Base-by-base conservation (phyloP, 1,140 invertebrate species). In the Drosophila lowei region DNA sequence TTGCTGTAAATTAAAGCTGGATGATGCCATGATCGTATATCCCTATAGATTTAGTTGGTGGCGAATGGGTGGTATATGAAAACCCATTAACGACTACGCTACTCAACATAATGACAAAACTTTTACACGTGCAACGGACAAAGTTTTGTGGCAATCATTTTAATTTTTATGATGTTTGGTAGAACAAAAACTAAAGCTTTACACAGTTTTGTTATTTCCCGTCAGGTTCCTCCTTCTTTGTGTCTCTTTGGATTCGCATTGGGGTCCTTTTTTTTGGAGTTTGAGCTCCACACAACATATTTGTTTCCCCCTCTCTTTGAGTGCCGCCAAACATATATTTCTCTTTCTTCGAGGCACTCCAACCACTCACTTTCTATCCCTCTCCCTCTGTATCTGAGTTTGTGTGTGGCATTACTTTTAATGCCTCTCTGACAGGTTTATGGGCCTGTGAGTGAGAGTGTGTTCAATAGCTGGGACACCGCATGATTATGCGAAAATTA, bases 401-500 rank as follows among this genome's bases (percentile, higher is more conserved):
- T 64, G 44, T 66, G 77, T 61, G 77, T 50, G 77, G 80, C 70
- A 81, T 86, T 85, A 85, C 62, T 74, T 77, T 79, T 85, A 85
- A 85, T 77, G 77, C 81, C 68, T 48, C 48, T 64, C 80, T 85
- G 80, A 85, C 80, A 85, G 81, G 60, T 86, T 86, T 80, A 86
- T 86, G 66, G 43, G 50, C 6, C 58, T 15, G 47, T 25, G 68
- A 23, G 56, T 62, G 77, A 18, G 57, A 75, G 75, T 79, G 71
- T 58, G 62, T 83, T 79, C 71, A 83, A 83, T 84, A 63, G 74
- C 73, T 64, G 56, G 64, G 66, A 74, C 72, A 74, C 72, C 79
- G 49, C 58, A 86, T 85, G 81, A 85, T 86, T 81, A 80, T 86
- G 81, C 81, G 73, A 80, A 85, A 86, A 85, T 85, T 80, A 80